Base-by-base conservation (phyloP, 2,888 invertebrate species). In the Phalangium opilio region DNA sequence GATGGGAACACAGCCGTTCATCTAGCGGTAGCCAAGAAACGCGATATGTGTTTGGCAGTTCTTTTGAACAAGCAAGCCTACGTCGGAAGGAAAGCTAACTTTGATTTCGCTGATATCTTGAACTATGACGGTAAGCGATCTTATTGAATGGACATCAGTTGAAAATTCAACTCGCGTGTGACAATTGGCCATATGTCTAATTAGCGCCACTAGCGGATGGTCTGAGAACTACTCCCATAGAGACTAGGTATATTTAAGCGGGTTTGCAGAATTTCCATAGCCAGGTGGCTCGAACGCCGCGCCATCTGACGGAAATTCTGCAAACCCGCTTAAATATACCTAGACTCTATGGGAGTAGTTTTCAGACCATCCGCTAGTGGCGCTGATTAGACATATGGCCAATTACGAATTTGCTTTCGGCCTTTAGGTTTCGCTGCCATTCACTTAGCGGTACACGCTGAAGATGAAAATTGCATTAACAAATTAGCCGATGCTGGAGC, bases 1-100 rank as follows among this genome's bases (percentile, higher is more conserved):
- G 38, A 38, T 17, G 38, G 38, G 10, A 38, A 38, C n/a, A 38
- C 38, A n/a, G 17, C 38, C 15, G 38, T 38, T 17, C 38, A 38
- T 38, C 15, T 38, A 38, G 38, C 38, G 10, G 38, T 38, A 15
- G 8, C 10, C 8, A 38, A 38, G 4, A 18, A 18, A 18, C 15
- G 18, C 8, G 11, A 38, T 18, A 38, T 18, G 15, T 15, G 17
- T n/a, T 18, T 38, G 15, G 14, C 38, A 1, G 17, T 38, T 10
- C 38, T 38, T 10, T 18, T 38, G 10, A 18, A 38, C 15, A 38
- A 18, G n/a, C 15, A 38, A 1, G n/a, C 15, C 2, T 38, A 18
- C n/a, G 15, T 8, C n/a, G 10, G 18, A 8, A 15, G 18, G 15
- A 38, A 10, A 17, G 15, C 14, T n/a, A 15, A 2, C 10, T 2